These are phyloP conservation scores for Neocrepidodera transversa DNA, from an alignment of 2,888 invertebrate species.

Conservation along the genomic window DNA sequence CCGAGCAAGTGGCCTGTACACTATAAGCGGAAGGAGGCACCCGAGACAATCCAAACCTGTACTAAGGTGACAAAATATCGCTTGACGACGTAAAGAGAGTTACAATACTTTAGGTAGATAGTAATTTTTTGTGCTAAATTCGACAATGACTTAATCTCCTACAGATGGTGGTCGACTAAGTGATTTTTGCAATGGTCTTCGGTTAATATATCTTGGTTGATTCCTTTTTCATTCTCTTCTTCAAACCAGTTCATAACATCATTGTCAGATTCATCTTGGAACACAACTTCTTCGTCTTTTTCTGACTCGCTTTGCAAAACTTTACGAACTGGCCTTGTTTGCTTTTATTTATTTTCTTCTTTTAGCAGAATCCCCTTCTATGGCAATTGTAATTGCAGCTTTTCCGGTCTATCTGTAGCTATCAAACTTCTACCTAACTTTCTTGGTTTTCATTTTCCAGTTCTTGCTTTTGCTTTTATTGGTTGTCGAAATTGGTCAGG, in stretches of 20 bases:
- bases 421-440: neutral
- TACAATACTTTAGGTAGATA: too few species aligned
- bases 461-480: too few species aligned
- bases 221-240: too few species aligned
- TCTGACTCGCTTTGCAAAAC: neutral
- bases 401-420: neutral
- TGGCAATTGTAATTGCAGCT: slow-evolving; percentile 6
- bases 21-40: too few species aligned
- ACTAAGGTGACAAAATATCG: too few species aligned
- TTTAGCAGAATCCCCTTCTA: neutral
- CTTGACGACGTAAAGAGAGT: too few species aligned
- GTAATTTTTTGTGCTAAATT: slow-evolving; percentile 4
- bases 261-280: slow-evolving; percentile 6
- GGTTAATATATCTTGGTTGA: neutral
- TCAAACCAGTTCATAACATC: neutral
- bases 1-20: too few species aligned
- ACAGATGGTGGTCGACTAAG: too few species aligned
- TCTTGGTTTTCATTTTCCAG: neutral
- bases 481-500: neutral
- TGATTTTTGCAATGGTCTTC: neutral
- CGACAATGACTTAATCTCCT: neutral
- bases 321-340: neutral
- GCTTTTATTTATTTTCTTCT: slow-evolving; percentile 4
- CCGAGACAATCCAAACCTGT: too few species aligned
- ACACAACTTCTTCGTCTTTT: neutral